Conservation (phyloP, 2,888 invertebrate species). For the Drosophila buzzatii region DNA sequence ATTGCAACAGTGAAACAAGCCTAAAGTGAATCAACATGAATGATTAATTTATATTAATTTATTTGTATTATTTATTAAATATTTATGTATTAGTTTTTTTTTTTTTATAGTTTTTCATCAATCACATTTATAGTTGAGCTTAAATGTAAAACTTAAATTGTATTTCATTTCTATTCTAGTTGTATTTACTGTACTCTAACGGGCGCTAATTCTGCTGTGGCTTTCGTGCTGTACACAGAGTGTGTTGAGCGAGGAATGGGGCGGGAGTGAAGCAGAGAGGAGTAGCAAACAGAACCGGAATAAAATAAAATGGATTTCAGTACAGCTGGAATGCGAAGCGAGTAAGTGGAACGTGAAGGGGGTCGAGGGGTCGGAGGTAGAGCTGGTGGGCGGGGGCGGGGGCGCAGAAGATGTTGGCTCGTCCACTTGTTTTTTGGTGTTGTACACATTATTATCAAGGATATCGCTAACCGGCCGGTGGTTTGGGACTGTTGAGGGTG, state of each 20-base stretch:
- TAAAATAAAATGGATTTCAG: slow-evolving; percentile 58
- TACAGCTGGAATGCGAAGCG: slow-evolving; percentile 18
- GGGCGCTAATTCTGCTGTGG: slow-evolving; percentile 45
- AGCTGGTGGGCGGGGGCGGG: not conserved
- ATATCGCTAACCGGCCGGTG: slow-evolving; percentile 55
- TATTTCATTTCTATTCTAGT: not conserved
- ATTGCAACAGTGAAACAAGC: not conserved
- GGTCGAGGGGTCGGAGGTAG: not conserved
- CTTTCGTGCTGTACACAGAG: slow-evolving; percentile 25
- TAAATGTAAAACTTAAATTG: not conserved
- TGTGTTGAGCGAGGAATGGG: not conserved
- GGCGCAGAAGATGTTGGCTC: slow-evolving; percentile 18
- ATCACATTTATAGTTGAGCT: not conserved
- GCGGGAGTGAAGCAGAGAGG: slow-evolving; percentile 3
- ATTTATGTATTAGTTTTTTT: not conserved
- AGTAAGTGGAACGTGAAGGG: slow-evolving; percentile 2
- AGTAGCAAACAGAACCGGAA: slow-evolving; percentile 42
- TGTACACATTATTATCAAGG: slow-evolving; percentile 66
- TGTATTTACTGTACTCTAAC: slow-evolving; percentile 18
- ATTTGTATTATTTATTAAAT: not conserved
- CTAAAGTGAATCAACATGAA: not conserved
- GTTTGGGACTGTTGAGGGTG: slow-evolving; percentile 5
- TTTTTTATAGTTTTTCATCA: not conserved
- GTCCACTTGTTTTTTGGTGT: slow-evolving; percentile 59
- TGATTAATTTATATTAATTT: not conserved